Percentiles rank a stretch among this genome's conserved stretches.
Conservation (phyloP, 2,888 invertebrate species). For the Stenodema calcarata region DNA sequence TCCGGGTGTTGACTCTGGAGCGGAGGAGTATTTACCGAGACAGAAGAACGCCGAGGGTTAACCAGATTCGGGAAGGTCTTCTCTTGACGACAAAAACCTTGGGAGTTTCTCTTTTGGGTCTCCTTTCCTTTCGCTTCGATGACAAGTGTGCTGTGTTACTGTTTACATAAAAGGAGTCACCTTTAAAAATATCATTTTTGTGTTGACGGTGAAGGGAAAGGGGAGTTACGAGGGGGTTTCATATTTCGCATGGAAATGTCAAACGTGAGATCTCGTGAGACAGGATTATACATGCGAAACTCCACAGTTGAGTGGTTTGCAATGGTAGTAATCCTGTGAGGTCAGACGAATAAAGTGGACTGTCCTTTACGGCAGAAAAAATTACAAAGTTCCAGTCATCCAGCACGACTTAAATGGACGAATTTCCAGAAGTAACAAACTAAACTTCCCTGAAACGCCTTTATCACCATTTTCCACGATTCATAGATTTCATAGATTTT, state of each 20-base stretch:
- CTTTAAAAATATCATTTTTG: neutral
- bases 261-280: neutral
- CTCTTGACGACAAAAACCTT: constrained; percentile 1
- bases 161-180: neutral
- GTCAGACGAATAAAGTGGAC: too few relatives aligned
- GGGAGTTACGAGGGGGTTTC: too few relatives aligned
- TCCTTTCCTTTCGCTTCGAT: neutral
- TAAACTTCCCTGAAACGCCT: too few relatives aligned
- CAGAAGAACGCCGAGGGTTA: constrained; percentile 31
- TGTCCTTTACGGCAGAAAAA: too few relatives aligned
- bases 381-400: too few relatives aligned
- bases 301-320: neutral
- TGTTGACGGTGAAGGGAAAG: neutral
- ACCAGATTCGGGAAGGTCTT: constrained; percentile 26
- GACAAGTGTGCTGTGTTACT: neutral
- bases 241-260: neutral
- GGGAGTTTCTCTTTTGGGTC: neutral
- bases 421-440: too few relatives aligned
- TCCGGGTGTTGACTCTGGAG: constrained; percentile 17
- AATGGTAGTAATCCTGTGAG: neutral
- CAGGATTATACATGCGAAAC: neutral
- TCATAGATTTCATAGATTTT: too few relatives aligned
- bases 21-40: constrained; percentile 31
- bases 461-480: too few relatives aligned
- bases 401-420: too few relatives aligned